Evolutionary conservation across 2,113 vertebrate species (phyloP).

Genomic region (Gopherus evgoodei): DNA sequence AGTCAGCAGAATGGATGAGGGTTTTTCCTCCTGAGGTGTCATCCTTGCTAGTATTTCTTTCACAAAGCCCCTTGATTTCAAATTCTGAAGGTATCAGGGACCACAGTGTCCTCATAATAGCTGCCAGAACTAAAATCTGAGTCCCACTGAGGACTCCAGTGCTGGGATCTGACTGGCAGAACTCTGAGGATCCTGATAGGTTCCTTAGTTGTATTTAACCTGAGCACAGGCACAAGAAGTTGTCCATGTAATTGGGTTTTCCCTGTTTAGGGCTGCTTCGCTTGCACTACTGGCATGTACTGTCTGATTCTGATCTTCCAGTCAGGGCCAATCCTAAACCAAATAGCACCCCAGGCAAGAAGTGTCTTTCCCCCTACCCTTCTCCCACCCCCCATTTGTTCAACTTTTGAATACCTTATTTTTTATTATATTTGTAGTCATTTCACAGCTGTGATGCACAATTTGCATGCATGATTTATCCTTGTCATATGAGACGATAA

Average conservation of each 20-base stretch:
- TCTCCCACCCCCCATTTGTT: no score
- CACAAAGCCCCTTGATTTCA: slow-evolving; percentile 46
- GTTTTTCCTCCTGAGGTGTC: slow-evolving; percentile 48
- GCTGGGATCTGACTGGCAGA: neutral
- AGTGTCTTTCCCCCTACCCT: no score
- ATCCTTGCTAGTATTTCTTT: slow-evolving; percentile 48
- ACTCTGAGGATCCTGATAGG: neutral
- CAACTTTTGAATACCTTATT: no score
- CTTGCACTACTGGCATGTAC: neutral
- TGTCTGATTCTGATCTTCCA: neutral
- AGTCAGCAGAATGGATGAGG: neutral
- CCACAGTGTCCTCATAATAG: neutral
- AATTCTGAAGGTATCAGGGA: slow-evolving; percentile 20
- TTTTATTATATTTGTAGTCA: no score
- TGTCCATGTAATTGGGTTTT: neutral
- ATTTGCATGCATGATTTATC: no score
- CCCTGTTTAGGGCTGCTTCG: neutral
- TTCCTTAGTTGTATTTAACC: neutral
- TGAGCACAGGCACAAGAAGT: neutral
- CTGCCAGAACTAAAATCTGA: neutral
- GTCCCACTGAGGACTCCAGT: neutral
- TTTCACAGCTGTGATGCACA: no score
- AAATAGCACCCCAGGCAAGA: no score
- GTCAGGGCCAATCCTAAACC: no score
- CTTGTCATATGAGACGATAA: no score